phyloP scores from a whole-genome alignment of 2,888 invertebrate genomes.

The Chromoteleia sp. region DNA sequence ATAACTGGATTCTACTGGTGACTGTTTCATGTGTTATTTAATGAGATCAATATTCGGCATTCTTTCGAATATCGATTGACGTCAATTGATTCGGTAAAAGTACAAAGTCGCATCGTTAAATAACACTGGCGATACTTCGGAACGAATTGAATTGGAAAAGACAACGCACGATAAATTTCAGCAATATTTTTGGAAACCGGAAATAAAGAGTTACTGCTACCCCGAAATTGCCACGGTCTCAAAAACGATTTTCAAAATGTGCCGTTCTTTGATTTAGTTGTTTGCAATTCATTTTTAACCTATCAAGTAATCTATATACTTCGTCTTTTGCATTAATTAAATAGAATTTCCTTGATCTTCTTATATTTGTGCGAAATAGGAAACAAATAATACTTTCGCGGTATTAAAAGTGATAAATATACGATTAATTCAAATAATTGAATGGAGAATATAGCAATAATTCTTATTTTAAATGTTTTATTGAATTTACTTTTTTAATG shows the following conservation, averaged over 20 bases:
- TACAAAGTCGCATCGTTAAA: slow-evolving; percentile 58
- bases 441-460: no score
- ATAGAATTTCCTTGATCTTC: no score
- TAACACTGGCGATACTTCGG: slow-evolving; percentile 72
- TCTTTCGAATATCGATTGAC: slow-evolving; percentile 63
- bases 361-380: no score
- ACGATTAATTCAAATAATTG: no score
- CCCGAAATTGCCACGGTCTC: slow-evolving; percentile 78
- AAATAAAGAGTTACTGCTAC: slow-evolving; percentile 74
- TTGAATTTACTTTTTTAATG: no score
- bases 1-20: slow-evolving; percentile 38
- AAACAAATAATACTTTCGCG: no score
- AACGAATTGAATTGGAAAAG: slow-evolving; percentile 69
- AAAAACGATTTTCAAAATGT: slow-evolving; percentile 75
- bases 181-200: slow-evolving; percentile 77
- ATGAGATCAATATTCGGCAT: slow-evolving; percentile 56
- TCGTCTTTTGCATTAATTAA: no score
- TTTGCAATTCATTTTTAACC: slow-evolving; percentile 9
- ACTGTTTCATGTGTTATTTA: slow-evolving; percentile 43
- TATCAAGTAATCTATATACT: not conserved
- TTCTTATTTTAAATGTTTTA: no score
- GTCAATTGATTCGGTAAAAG: slow-evolving; percentile 62
- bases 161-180: slow-evolving; percentile 76
- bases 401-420: no score
- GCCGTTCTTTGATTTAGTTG: slow-evolving; percentile 14